Evolutionary conservation across 1,140 invertebrate genomes (phyloP).

Genomic region (Ips typographus): DNA sequence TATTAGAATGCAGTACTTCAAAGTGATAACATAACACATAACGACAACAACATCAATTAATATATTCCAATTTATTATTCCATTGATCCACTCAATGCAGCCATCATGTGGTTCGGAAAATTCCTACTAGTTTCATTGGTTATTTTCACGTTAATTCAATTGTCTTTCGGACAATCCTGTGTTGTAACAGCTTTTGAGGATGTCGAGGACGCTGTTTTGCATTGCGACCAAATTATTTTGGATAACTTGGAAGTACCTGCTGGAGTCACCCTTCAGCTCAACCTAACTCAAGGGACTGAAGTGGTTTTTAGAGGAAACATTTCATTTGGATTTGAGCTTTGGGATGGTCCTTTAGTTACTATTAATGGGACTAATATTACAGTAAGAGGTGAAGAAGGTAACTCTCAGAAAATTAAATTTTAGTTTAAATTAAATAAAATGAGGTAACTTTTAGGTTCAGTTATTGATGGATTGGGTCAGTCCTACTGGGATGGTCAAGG

Average conservation of each 20-base stretch:
- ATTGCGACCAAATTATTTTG: constrained; percentile 26
- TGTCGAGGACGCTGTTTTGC: constrained; percentile 13
- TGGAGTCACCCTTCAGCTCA: constrained; percentile 22
- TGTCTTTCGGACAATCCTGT: constrained; percentile 6
- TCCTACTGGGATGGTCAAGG: constrained; percentile 31
- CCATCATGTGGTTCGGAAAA: no score
- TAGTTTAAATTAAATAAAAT: no score
- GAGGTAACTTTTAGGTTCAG: constrained; percentile 12
- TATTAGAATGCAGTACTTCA: no score
- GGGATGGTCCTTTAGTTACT: constrained; percentile 27
- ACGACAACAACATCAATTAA: no score
- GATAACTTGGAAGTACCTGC: constrained; percentile 31
- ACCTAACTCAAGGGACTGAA: constrained; percentile 24
- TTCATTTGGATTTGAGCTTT: constrained; percentile 23
- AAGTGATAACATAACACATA: no score
- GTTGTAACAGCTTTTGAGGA: constrained; percentile 24
- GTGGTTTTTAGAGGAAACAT: constrained; percentile 31
- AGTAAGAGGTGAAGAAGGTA: constrained; percentile 27
- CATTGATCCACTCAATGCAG: neutral
- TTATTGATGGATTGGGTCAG: constrained; percentile 25
- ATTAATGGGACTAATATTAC: constrained; percentile 29
- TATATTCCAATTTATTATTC: neutral
- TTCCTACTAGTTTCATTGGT: neutral
- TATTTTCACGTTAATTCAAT: neutral
- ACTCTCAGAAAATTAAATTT: neutral